Evolutionary conservation across 2,113 vertebrate species (phyloP), one percentile per base, ranked within the genome.

Genomic region (Hepsetus odoe): DNA sequence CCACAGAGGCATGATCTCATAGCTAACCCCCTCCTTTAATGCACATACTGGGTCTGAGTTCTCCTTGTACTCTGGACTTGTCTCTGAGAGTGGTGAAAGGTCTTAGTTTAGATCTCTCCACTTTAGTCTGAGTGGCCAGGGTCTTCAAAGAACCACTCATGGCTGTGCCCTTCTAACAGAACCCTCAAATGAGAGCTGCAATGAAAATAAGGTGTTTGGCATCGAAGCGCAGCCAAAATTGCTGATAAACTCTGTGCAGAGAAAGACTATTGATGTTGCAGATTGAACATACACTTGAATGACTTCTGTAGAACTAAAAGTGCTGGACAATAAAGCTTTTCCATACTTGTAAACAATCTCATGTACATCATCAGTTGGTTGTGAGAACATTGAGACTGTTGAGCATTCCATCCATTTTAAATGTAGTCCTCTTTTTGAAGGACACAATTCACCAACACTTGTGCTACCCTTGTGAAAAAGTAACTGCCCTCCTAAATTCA

Each of bases 81-180:
- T 38, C 22, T 49, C 14, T 49, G 62, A 7, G 33, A 40, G 66
- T 72, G 77, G 28, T 72, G 76, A 72, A 72, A 72, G 40, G 56
- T 30, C 24, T 72, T 32, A 72, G 55, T 72, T 72, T 72, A 64
- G 77, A 35, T 40, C 67, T 20, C 20, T 53, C 56, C 30, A 65
- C 53, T 20, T 7, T 33, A 56, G 51, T 44, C 40, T 26, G 24
- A 72, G 32, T 40, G 67, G 53, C 18, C 20, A 44, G 40, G 55
- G 67, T 16, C 67, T 71, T 78, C 66, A 71, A 62, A 79, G 18
- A 51, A 26, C 3, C 24, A 20, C 40, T 77, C 8, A 26, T 13
- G 16, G 13, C 13, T 2, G 10, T 72, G 44, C 51, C 9, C 22
- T 71, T 55, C 42, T 71, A 67, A 71, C 67, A 71, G 44, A 33